phyloP scores from a whole-genome alignment of 2,113 vertebrate genomes.

The Plestiodon gilberti region DNA sequence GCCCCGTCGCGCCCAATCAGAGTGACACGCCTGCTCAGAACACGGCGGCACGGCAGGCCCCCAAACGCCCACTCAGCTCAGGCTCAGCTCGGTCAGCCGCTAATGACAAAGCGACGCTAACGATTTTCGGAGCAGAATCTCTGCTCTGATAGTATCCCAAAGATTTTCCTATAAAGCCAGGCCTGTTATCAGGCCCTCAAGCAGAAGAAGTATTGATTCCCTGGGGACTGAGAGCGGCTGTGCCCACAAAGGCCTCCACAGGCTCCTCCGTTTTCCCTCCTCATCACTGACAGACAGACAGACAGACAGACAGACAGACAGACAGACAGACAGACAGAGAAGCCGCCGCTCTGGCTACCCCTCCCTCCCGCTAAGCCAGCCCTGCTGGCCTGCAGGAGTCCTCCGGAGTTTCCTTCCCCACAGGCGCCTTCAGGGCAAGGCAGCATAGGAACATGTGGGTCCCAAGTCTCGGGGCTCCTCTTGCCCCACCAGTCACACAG shows the following conservation, averaged over 20 bases:
- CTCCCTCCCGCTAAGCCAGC: too few species aligned
- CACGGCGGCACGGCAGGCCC: conserved; percentile 40
- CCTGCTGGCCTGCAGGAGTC: background rate
- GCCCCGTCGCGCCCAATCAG: conserved; percentile 55
- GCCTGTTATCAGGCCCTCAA: conserved; percentile 50
- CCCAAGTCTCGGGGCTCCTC: too few species aligned
- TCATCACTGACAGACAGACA: too few species aligned
- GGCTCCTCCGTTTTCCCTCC: background rate
- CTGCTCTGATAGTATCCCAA: conserved; percentile 56
- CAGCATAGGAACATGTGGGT: background rate
- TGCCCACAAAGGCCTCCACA: fast-evolving
- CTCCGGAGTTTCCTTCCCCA: too few species aligned
- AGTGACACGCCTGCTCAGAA: conserved; percentile 56
- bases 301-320: too few species aligned
- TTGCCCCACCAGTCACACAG: too few species aligned
- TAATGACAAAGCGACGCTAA: conserved; percentile 59
- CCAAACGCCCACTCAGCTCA: conserved; percentile 40
- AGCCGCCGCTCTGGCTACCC: too few species aligned
- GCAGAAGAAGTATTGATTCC: conserved; percentile 53
- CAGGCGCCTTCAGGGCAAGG: background rate
- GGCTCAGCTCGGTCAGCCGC: conserved; percentile 31
- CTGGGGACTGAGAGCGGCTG: conserved; percentile 42
- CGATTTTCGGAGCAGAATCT: conserved; percentile 15
- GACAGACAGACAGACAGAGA: too few species aligned
- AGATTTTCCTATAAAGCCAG: conserved; percentile 50